phyloP scores from a whole-genome alignment of 1,140 invertebrate species.

The Drosophila simulans region DNA sequence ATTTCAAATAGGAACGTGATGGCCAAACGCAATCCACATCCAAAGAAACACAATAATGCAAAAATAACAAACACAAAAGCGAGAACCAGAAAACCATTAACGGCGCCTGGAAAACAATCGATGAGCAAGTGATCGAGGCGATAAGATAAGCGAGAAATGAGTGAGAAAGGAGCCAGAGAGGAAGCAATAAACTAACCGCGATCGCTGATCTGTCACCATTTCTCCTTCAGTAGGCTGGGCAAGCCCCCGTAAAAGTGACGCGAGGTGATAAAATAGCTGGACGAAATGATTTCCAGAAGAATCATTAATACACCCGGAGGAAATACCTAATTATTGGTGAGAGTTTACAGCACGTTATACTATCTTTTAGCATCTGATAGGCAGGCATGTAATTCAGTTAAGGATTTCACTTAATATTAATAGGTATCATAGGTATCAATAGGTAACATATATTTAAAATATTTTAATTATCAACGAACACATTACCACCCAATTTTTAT shows the following conservation, averaged over 20 bases:
- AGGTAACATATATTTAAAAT: too few species aligned
- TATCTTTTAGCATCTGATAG: too few species aligned
- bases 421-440: too few species aligned
- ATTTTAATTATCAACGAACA: not conserved
- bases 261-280: constrained; percentile 76
- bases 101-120: constrained; percentile 49
- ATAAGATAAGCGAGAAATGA: constrained; percentile 51
- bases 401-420: too few species aligned
- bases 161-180: constrained; percentile 30
- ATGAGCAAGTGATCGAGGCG: constrained; percentile 32
- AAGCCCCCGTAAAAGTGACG: constrained; percentile 69
- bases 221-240: constrained; percentile 54
- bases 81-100: constrained; percentile 2
- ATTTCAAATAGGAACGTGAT: constrained; percentile 74
- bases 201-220: constrained; percentile 76
- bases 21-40: constrained; percentile 17
- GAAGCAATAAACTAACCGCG: constrained; percentile 79
- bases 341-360: too few species aligned
- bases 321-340: not conserved
- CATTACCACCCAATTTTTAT: not conserved
- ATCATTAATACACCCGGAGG: constrained; percentile 11
- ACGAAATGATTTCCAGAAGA: constrained; percentile 66
- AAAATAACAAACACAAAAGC: constrained; percentile 36
- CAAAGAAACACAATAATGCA: constrained; percentile 25
- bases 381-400: too few species aligned